Conservation (phyloP, 2,113 vertebrate genomes). For the Daubentonia madagascariensis region DNA sequence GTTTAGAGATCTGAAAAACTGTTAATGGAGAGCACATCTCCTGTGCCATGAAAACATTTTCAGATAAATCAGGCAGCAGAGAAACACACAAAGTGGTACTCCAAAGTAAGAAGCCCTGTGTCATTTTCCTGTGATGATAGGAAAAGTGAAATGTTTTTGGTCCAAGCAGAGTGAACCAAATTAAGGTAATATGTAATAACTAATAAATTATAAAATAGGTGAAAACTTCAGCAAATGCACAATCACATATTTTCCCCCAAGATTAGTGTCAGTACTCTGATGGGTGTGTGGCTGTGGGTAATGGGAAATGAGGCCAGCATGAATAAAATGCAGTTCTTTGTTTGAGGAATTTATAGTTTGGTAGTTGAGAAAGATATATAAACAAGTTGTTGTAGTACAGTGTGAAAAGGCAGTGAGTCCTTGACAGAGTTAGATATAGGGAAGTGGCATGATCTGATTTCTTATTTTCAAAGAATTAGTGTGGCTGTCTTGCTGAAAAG, state of each 20-base stretch:
- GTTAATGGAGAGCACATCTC: neutral
- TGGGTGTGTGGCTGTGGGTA: neutral
- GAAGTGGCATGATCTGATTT: neutral
- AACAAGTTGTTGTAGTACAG: neutral
- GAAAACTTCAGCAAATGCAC: neutral
- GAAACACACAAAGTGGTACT: neutral
- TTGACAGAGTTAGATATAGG: neutral
- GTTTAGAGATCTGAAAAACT: neutral
- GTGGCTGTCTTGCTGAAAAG: neutral
- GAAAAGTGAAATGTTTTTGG: neutral
- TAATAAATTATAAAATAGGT: neutral
- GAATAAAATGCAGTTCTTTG: neutral
- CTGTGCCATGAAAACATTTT: neutral
- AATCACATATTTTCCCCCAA: neutral
- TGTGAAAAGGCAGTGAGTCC: neutral
- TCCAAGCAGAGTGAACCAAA: neutral
- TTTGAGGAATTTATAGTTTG: neutral
- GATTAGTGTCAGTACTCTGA: neutral
- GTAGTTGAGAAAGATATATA: neutral
- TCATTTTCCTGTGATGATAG: neutral
- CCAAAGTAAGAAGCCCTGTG: neutral
- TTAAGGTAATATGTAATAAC: neutral
- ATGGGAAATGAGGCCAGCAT: neutral
- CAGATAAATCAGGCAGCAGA: neutral
- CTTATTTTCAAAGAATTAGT: neutral